Base-by-base conservation (phyloP, 2,797 vertebrate genomes). In the Pantherophis alleghaniensis region DNA sequence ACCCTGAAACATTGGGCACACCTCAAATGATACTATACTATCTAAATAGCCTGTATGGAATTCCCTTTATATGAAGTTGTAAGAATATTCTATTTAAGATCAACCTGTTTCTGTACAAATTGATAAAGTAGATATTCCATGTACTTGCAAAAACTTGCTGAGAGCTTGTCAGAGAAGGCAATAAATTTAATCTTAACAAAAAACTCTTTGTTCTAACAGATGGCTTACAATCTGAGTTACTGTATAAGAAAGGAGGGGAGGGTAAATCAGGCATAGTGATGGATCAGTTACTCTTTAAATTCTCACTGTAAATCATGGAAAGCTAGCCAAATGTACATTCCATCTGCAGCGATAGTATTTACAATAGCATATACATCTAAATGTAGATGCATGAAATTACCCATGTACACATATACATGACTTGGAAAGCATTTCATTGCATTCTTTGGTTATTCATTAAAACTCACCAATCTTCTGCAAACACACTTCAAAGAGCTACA, bases 131-230 rank as follows among this genome's bases (percentile, higher is more conserved):
- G 93, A 89, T 83, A 91, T n/a, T 94, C 32, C 90, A 74, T 47
- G 20, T 83, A 24, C 92, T 95, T 95, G 91, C n/a, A 95, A 69
- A 86, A 96, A 95, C 51, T 93, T 96, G 42, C 90, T 89, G 88
- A 60, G 95, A 95, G 95, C 2, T 90, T 96, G 94, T 95, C 57
- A 95, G 92, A 92, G 63, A 16, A 95, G 61, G 51, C 90, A 95
- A 95, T 88, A 94, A 94, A 96, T 91, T 90, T 88, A 95, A 94
- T 93, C 55, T 14, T 90, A 96, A 94, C n/a, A 96, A 95, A 97
- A 94, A 89, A 28, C 89, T 96, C 69, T 92, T 79, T 91, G 87
- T 92, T 94, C 92, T 90, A 94, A 53, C 53, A 95, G 69, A 95
- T 95, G 89, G 88, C 93, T 92, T 96, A 89, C 92, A 63, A 86